These are phyloP conservation scores for Cassiopea andromeda DNA, from an alignment of 30 jellyfish, hydroid and myxozoan genomes.

Conservation along the genomic window DNA sequence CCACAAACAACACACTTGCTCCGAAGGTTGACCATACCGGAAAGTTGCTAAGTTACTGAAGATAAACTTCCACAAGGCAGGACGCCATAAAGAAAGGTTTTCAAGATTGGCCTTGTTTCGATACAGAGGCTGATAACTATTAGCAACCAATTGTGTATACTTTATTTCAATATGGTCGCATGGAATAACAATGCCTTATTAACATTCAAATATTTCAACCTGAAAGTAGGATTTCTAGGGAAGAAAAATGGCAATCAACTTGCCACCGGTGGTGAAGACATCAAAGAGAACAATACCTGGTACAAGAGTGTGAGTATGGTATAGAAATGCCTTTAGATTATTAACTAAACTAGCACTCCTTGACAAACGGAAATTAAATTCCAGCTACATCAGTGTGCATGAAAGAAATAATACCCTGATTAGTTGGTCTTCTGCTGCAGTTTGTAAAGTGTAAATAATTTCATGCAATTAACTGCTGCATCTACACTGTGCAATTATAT, in stretches of 20 bases:
- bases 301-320: conserved; percentile 61
- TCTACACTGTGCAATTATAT: no score
- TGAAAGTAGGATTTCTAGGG: neutral
- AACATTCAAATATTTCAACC: neutral
- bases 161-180: conserved; percentile 33
- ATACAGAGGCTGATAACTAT: conserved; percentile 8
- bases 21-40: conserved; percentile 63
- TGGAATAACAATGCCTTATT: neutral
- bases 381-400: no score
- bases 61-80: neutral
- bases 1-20: conserved; percentile 72
- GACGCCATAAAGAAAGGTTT: conserved; percentile 47
- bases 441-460: no score
- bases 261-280: conserved; percentile 64
- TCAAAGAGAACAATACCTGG: conserved; percentile 81
- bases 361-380: no score
- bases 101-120: conserved; percentile 21
- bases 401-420: no score
- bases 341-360: no score
- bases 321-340: no score
- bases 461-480: no score
- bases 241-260: conserved; percentile 40
- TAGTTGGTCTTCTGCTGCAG: no score
- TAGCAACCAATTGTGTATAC: conserved; percentile 26
- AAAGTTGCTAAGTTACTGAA: neutral